Conservation (phyloP, 2,797 vertebrate species). For the Spinibarbus caldwelli region DNA sequence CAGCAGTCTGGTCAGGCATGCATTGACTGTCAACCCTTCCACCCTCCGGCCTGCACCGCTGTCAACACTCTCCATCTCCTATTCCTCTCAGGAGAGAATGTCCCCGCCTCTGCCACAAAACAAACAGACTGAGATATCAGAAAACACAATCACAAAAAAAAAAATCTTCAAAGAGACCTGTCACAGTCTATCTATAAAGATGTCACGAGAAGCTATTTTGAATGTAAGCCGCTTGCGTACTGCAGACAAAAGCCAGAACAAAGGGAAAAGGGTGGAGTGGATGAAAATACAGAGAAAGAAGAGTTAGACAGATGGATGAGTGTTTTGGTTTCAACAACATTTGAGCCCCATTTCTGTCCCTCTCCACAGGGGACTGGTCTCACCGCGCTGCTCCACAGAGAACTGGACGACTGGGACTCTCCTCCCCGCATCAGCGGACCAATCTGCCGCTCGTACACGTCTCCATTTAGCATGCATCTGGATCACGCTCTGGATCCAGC, state of each 20-base stretch:
- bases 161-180: slow-evolving; percentile 47
- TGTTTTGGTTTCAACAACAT: slow-evolving; percentile 72
- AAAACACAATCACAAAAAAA: slow-evolving; percentile 45
- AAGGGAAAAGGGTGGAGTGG: slow-evolving; percentile 36
- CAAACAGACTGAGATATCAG: slow-evolving; percentile 46
- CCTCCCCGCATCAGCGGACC: slow-evolving; percentile 57
- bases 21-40: slow-evolving; percentile 63
- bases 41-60: slow-evolving; percentile 62
- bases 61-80: slow-evolving; percentile 56
- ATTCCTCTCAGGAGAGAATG: slow-evolving; percentile 49
- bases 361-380: slow-evolving; percentile 71
- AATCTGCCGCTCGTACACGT: slow-evolving; percentile 69
- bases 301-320: slow-evolving; percentile 73
- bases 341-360: slow-evolving; percentile 73
- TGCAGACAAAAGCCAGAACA: slow-evolving; percentile 41
- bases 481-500: slow-evolving; percentile 54
- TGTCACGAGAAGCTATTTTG: slow-evolving; percentile 42
- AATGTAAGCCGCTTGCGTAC: slow-evolving; percentile 22
- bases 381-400: slow-evolving; percentile 74
- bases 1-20: slow-evolving; percentile 63
- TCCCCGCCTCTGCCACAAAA: slow-evolving; percentile 48
- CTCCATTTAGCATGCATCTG: slow-evolving; percentile 68
- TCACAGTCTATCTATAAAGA: slow-evolving; percentile 51
- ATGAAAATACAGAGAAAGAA: slow-evolving; percentile 43
- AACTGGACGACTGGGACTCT: slow-evolving; percentile 73